Evolutionary conservation across 2,888 invertebrate genomes (phyloP), one percentile per base, ranked within the genome.

Genomic region (Parochlus steinenii): DNA sequence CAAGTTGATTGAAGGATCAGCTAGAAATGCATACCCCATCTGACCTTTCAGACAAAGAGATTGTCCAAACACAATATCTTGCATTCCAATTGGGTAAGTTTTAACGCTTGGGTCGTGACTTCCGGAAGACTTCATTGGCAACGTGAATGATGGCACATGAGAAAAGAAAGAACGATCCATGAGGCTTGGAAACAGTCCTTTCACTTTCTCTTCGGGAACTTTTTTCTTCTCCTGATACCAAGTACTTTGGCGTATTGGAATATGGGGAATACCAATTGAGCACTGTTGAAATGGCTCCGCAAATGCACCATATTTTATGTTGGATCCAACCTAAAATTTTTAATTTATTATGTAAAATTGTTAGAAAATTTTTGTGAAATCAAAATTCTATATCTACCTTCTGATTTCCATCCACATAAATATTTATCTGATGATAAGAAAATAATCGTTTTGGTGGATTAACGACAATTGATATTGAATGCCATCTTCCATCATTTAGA

Each of bases 371-470:
- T n/a, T n/a, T n/a, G n/a, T n/a, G n/a, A n/a, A n/a, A n/a, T n/a
- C n/a, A n/a, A n/a, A n/a, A n/a, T n/a, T n/a, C n/a, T n/a, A 64
- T 59, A 38, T 58, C 62, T 7, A 67, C 46, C 42, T 63, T 62
- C 43, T 64, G 64, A 24, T 61, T 54, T 23, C 69, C 69, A 48
- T 71, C 71, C 19, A 71, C 59, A 43, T 62, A 71, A 19, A 72
- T 63, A 39, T 61, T 56, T 16, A 71, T 55, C 47, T 69, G 67
- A 44, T 68, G 69, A 43, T 65, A 65, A 12, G 65, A 62, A 50
- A 71, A 71, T 3, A 69, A 70, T 20, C 71, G 53, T 42, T 64
- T 63, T 6, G 54, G 58, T 8, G 60, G 60, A 10, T 55, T 55
- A 31, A 61, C 47, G 17, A 54, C 52, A 22, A 71, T 58, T 11